These are phyloP conservation scores for Dicaeum eximium DNA, from an alignment of 2,113 vertebrate genomes.

Conservation along the genomic window DNA sequence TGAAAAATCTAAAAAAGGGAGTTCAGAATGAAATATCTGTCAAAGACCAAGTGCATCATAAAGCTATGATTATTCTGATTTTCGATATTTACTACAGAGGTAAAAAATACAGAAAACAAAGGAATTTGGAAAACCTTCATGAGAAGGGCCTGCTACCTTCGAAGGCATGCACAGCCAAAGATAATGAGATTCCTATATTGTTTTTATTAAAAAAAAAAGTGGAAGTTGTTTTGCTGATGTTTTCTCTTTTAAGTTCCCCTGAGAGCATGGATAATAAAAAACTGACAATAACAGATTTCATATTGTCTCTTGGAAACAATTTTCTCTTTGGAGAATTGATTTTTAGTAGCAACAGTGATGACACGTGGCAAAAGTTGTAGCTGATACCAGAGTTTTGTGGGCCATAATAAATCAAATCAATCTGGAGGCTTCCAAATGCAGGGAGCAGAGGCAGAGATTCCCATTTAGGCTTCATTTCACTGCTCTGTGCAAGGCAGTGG, in stretches of 20 bases:
- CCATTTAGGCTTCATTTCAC: not conserved
- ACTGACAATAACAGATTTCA: slow-evolving; percentile 75
- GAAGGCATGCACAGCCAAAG: not conserved
- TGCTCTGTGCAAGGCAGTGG: not conserved
- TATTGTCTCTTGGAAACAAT: slow-evolving; percentile 52
- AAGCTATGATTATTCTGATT: not conserved
- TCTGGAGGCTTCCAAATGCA: slow-evolving; percentile 26
- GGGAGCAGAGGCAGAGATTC: not conserved
- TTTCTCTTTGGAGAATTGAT: slow-evolving; percentile 69
- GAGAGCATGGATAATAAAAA: slow-evolving; percentile 67
- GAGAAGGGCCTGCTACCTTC: not conserved
- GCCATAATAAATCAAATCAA: slow-evolving; percentile 70
- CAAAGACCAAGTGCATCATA: not conserved
- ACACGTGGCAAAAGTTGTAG: slow-evolving; percentile 70
- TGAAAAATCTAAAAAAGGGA: not conserved
- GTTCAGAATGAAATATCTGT: not conserved
- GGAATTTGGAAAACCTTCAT: not conserved
- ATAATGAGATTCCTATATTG: not conserved
- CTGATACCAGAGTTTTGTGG: slow-evolving; percentile 72
- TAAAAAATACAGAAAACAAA: not conserved
- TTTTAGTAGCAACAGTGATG: slow-evolving; percentile 77
- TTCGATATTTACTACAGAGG: not conserved
- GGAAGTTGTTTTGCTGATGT: slow-evolving; percentile 65
- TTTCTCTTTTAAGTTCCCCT: slow-evolving; percentile 55
- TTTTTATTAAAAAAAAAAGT: not conserved